Base-by-base conservation (phyloP, 1,140 invertebrate genomes). In the Stegodyphus dumicola region DNA sequence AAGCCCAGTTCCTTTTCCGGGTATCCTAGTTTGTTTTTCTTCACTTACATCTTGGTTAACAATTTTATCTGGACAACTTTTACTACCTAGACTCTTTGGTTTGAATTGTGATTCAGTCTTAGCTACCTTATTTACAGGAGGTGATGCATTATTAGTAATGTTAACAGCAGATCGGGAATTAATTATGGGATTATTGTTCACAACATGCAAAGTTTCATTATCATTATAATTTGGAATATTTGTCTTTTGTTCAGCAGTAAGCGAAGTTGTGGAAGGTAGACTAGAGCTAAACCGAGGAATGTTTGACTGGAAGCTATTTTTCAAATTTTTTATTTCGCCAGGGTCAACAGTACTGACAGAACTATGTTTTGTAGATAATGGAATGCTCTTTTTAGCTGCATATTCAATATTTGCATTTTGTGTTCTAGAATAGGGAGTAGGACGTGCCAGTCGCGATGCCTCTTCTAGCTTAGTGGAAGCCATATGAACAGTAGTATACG, bases 281-380 rank as follows among this genome's bases (percentile, higher is more conserved):
- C 77, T 83, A 80, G 85, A 80, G 48, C 77, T 86, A 67, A 83
- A 83, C 7, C 85, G 60, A 33, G 85, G 85, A 75, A 86, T 86
- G 69, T 64, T 86, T n/a, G 85, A 86, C 60, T 86, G 85, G 48
- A 66, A 79, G 17, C 48, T 64, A 49, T 86, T 74, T 49, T 76
- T 86, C 13, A 56, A 9, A 17, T 71, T 73, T 15, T 80, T 86
- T 18, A 75, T 7, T 53, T 83, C 73, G 17, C 69, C 17, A 6
- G 64, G 85, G n/a, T 86, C 77, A 4, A 67, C 48, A 10, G 64
- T 70, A 13, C 49, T 49, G 0, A 75, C 11, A 13, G 74, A 65
- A 53, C 64, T 77, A 51, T 70, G 53, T 65, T 85, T 85, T 11
- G 84, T 52, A 18, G 84, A 33, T 13, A 77, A n/a, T 18, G 84